These are phyloP conservation scores for Puma concolor DNA, from an alignment of 2,113 vertebrate species.

Conservation along the genomic window DNA sequence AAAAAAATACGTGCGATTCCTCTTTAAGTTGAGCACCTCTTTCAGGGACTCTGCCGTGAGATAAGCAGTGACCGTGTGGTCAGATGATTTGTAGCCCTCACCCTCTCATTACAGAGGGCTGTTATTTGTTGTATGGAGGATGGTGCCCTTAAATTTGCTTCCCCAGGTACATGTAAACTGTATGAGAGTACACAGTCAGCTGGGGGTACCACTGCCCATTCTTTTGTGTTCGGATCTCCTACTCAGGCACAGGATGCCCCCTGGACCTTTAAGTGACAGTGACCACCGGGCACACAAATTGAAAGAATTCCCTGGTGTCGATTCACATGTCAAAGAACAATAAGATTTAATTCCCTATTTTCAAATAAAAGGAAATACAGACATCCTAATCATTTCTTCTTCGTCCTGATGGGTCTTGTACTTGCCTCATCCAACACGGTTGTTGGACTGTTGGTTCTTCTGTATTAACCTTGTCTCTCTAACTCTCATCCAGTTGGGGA, in stretches of 20 bases:
- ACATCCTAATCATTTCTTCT: neutral
- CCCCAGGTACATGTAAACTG: rapidly evolving
- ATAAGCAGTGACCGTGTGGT: too few species aligned
- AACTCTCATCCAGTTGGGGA: neutral
- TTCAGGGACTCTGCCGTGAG: neutral
- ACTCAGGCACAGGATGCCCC: neutral
- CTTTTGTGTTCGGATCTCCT: neutral
- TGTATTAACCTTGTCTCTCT: neutral
- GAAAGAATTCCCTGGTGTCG: neutral
- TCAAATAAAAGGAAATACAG: neutral
- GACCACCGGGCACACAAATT: neutral
- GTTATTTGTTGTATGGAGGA: neutral
- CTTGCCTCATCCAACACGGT: too few species aligned
- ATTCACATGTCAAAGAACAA: neutral
- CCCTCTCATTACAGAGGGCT: rapidly evolving
- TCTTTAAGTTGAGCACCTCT: neutral
- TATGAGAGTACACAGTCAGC: rapidly evolving
- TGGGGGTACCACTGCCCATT: neutral
- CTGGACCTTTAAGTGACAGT: neutral
- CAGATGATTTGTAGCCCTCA: neutral
- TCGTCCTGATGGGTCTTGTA: neutral
- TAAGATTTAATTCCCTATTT: neutral
- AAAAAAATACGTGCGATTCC: neutral
- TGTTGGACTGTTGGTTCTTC: neutral
- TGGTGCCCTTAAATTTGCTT: neutral